Conservation (phyloP, 2,888 invertebrate species). For the Torymus aiolomorphi region DNA sequence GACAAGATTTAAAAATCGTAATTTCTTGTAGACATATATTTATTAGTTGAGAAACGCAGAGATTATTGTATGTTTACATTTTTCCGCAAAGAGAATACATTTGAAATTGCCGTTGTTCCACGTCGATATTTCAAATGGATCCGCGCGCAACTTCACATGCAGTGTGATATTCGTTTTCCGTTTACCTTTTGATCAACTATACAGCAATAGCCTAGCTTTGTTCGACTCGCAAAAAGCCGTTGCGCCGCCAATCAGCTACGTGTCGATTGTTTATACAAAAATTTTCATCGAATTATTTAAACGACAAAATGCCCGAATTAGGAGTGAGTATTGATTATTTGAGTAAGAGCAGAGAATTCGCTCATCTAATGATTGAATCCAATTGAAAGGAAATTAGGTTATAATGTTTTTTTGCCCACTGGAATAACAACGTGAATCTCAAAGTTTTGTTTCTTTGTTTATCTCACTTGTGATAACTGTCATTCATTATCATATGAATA, state of each 20-base stretch:
- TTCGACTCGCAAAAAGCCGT: conserved; percentile 42
- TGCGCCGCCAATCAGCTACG: conserved; percentile 34
- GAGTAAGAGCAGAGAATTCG: not conserved
- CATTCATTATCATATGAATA: not conserved
- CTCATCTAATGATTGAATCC: not conserved
- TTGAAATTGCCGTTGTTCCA: not conserved
- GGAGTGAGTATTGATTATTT: conserved; percentile 37
- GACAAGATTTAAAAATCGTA: no score
- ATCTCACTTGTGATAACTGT: not conserved
- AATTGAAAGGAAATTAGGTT: conserved; percentile 28
- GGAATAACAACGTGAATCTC: conserved; percentile 1
- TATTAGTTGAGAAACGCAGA: no score
- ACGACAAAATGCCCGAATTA: conserved; percentile 50
- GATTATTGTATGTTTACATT: no score
- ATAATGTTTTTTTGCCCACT: conserved; percentile 17
- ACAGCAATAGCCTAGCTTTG: conserved; percentile 37
- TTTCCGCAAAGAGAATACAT: not conserved
- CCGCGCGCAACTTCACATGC: conserved; percentile 26
- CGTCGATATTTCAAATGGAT: conserved; percentile 14
- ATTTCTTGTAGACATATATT: no score
- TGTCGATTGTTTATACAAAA: conserved; percentile 36
- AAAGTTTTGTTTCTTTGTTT: not conserved
- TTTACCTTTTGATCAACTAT: conserved; percentile 12
- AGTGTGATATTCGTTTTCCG: conserved; percentile 25
- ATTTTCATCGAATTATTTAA: conserved; percentile 4